phyloP scores from a whole-genome alignment of 1,140 invertebrate species.

The Conus betulinus region DNA sequence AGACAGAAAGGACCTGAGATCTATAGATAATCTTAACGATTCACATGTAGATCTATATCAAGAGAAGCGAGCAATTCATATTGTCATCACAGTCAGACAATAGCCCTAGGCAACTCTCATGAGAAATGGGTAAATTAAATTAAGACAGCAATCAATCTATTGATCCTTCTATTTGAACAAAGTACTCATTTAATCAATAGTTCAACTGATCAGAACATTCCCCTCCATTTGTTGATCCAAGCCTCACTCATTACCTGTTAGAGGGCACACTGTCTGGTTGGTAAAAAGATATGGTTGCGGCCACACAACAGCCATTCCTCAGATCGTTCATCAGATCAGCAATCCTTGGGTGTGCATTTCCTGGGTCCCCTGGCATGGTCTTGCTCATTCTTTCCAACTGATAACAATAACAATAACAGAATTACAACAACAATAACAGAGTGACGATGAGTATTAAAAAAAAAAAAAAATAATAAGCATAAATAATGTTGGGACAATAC shows the following conservation, averaged over 20 bases:
- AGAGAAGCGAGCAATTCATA: too few relatives aligned
- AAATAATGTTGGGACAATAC: too few relatives aligned
- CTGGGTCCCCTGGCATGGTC: background rate
- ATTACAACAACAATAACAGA: background rate
- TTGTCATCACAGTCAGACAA: too few relatives aligned
- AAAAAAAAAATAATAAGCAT: background rate
- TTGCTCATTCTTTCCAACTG: constrained; percentile 1
- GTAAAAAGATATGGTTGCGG: constrained; percentile 79
- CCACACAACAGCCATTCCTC: constrained; percentile 93
- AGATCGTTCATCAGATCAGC: constrained; percentile 70
- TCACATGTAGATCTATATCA: too few relatives aligned
- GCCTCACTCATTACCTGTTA: background rate
- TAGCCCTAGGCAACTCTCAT: too few relatives aligned
- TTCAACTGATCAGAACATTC: too few relatives aligned
- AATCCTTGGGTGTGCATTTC: constrained; percentile 4
- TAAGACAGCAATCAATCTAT: too few relatives aligned
- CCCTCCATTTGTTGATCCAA: background rate
- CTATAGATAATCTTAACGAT: too few relatives aligned
- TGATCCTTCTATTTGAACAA: too few relatives aligned
- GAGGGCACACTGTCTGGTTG: background rate
- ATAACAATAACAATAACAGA: background rate
- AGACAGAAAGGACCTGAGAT: too few relatives aligned
- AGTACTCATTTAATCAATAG: too few relatives aligned
- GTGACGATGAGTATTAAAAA: background rate
- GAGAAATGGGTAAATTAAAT: too few relatives aligned